Evolutionary conservation across 2,113 vertebrate genomes (phyloP).

Genomic region (Tylochromis polylepis): DNA sequence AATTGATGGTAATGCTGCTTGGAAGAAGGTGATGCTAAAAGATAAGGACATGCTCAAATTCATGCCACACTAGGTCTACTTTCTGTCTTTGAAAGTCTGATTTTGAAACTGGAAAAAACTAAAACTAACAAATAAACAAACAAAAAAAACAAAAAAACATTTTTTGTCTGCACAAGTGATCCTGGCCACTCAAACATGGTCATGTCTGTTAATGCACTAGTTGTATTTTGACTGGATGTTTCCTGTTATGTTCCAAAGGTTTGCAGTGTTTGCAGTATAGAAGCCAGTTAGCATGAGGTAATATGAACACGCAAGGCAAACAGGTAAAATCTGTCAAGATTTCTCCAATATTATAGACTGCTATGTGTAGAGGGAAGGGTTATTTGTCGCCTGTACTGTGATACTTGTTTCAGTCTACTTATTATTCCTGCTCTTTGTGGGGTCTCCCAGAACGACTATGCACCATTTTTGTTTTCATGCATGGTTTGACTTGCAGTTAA

Average conservation of each 20-base stretch:
- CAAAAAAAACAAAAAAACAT: background rate
- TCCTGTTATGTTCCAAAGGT: conserved; percentile 10
- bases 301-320: conserved; percentile 1
- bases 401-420: conserved; percentile 40
- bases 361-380: background rate
- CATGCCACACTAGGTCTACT: background rate
- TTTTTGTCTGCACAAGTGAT: background rate
- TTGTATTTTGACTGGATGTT: conserved; percentile 22
- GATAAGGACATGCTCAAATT: background rate
- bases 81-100: background rate
- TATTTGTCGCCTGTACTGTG: conserved; percentile 54
- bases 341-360: background rate
- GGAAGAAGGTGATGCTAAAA: conserved; percentile 3
- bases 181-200: background rate
- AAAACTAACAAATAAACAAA: background rate
- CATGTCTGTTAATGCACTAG: conserved; percentile 33
- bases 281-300: conserved; percentile 26
- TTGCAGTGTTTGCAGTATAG: conserved; percentile 29
- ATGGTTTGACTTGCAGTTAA: conserved; percentile 28
- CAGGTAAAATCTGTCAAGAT: background rate
- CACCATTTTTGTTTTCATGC: conserved; percentile 28
- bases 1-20: conserved; percentile 8
- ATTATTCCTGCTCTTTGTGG: conserved; percentile 19
- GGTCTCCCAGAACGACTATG: conserved; percentile 36
- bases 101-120: conserved; percentile 24